Evolutionary conservation across 2,888 invertebrate genomes (phyloP).

Genomic region (Eugnorisma glareosa): DNA sequence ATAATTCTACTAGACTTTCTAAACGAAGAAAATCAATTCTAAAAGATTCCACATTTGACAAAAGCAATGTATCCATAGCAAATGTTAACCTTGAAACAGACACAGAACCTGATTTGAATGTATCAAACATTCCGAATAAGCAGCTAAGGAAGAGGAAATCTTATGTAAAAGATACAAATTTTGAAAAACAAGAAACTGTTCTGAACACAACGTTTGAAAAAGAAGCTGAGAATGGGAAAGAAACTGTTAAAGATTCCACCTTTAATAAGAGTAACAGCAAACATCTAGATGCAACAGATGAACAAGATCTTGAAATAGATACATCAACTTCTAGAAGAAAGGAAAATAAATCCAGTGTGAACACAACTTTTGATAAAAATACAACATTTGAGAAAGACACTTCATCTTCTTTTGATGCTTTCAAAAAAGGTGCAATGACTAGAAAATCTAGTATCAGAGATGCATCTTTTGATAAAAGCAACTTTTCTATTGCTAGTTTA

Average conservation of each 20-base stretch:
- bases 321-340: constrained; percentile 10
- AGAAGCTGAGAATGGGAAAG: constrained; percentile 18
- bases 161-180: constrained; percentile 30
- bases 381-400: constrained; percentile 55
- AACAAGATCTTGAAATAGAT: constrained; percentile 30
- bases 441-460: constrained; percentile 61
- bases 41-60: constrained; percentile 56
- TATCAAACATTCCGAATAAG: constrained; percentile 22
- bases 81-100: constrained; percentile 39
- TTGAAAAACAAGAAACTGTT: constrained; percentile 30
- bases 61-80: constrained; percentile 40
- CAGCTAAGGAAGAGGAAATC: constrained; percentile 20
- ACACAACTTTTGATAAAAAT: constrained; percentile 66
- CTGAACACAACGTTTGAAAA: constrained; percentile 47
- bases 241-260: constrained; percentile 31
- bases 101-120: constrained; percentile 30
- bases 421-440: constrained; percentile 50
- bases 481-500: constrained; percentile 27
- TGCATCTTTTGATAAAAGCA: constrained; percentile 63
- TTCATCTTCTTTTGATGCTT: constrained; percentile 62
- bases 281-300: constrained; percentile 41
- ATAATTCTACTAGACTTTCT: constrained; percentile 1
- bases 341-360: constrained; percentile 29
- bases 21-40: constrained; percentile 43
- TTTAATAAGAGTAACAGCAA: constrained; percentile 42